Base-by-base conservation (phyloP, 2,797 vertebrate species). In the Varecia variegata region DNA sequence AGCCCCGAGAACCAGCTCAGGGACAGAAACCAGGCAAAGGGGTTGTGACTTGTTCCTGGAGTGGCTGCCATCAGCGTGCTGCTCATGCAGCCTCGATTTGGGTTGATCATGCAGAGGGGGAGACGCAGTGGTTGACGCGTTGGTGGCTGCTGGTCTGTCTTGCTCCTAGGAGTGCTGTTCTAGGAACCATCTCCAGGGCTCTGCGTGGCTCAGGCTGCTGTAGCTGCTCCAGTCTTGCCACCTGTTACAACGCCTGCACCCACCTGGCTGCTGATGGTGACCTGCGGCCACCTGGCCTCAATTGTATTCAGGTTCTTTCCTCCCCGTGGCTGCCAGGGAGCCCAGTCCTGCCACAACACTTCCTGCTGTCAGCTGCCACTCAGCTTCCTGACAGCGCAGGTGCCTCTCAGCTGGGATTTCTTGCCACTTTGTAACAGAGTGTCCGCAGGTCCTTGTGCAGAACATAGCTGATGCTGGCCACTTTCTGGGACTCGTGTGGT, bases 161-260 rank as follows among this genome's bases (percentile, higher is more conserved):
- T 54, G 35, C 13, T 80, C 73, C 38, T 4, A 1, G 43, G 62
- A n/a, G 7, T 1, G 3, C 35, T 13, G 47, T 40, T 65, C 81
- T 54, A 8, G 52, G 14, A 21, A 21, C 70, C 3, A 1, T 3
- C 14, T 40, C 30, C 45, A 14, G 43, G 47, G 2, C 7, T n/a
- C 5, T 38, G 43, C 3, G 65, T 7, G 30, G 54, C 12, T 38
- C 5, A 0, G 25, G 14, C 21, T 14, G 1, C 38, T 45, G 54
- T 0, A 1, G 30, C 67, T 21, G 43, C 30, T 23, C 45, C 32
- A 5, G 1, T 38, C 1, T 10, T 32, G 12, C 25, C 11, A 7
- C 30, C 23, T 5, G 0, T 92, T 30, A 27, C 20, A 2, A 23
- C 5, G 7, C 10, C 7, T 0, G 4, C 2, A 7, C 35, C 56